Evolutionary conservation across 2,888 invertebrate species (phyloP).

Genomic region (Andrena chrysosceles): DNA sequence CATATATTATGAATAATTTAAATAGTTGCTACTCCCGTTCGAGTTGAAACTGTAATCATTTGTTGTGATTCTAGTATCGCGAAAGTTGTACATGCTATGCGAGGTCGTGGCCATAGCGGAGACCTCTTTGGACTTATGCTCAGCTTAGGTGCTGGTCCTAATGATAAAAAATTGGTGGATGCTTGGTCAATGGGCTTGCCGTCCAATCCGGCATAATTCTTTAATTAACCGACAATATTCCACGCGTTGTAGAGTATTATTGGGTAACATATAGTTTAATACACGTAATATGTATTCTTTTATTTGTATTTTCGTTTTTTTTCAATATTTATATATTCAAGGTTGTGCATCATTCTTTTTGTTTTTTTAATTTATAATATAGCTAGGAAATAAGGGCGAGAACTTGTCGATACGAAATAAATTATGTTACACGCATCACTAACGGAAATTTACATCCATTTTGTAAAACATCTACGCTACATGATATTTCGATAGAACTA

Average conservation of each 20-base stretch:
- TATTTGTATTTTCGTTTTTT: conserved; percentile 39
- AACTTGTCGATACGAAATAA: conserved; percentile 43
- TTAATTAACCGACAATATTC: conserved; percentile 36
- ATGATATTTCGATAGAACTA: conserved; percentile 7
- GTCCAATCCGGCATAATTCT: conserved; percentile 80
- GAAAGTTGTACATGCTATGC: conserved; percentile 82
- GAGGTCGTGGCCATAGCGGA: conserved; percentile 79
- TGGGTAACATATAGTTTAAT: conserved; percentile 63
- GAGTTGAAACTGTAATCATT: conserved; percentile 15
- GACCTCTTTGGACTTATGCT: conserved; percentile 82
- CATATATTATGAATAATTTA: conserved; percentile 1
- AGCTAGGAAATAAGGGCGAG: conserved; percentile 28
- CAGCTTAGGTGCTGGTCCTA: conserved; percentile 82
- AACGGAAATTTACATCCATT: conserved; percentile 33
- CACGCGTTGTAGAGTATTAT: conserved; percentile 51
- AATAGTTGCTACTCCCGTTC: background rate
- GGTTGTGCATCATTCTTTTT: conserved; percentile 64
- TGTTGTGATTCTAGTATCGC: conserved; percentile 78
- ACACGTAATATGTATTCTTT: conserved; percentile 22
- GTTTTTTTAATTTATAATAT: conserved; percentile 65
- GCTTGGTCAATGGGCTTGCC: conserved; percentile 83
- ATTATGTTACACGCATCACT: conserved; percentile 38
- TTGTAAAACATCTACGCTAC: conserved; percentile 6
- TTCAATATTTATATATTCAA: conserved; percentile 59
- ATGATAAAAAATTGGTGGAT: conserved; percentile 81